Evolutionary conservation across 2,113 vertebrate genomes (phyloP).

Genomic region (Zootoca vivipara): DNA sequence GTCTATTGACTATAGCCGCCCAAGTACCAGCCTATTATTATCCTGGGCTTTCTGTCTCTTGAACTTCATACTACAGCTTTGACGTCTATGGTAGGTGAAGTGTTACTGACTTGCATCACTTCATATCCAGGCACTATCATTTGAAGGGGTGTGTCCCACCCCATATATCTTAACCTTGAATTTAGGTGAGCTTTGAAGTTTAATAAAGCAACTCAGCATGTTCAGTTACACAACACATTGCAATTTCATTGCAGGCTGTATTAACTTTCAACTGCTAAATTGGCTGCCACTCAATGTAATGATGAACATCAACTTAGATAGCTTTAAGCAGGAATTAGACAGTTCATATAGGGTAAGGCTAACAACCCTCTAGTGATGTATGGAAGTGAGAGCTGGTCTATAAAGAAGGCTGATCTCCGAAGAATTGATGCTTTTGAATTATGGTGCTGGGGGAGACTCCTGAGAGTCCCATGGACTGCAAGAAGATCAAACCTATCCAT

Average conservation of each 20-base stretch:
- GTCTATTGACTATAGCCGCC: neutral
- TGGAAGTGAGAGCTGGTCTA: too few species aligned
- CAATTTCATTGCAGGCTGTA: neutral
- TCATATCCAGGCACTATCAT: neutral
- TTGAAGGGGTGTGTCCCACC: neutral
- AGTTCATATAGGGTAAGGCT: neutral
- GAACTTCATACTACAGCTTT: neutral
- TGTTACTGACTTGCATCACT: neutral
- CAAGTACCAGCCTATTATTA: neutral
- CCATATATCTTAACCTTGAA: neutral
- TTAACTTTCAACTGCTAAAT: neutral
- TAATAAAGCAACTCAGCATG: neutral
- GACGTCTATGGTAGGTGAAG: neutral
- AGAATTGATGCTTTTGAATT: too few species aligned
- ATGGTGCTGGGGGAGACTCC: too few species aligned
- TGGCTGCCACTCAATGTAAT: too few species aligned
- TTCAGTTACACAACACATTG: neutral
- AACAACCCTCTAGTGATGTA: too few species aligned
- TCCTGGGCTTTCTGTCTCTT: neutral
- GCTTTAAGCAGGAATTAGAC: neutral
- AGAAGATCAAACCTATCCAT: too few species aligned
- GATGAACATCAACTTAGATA: neutral
- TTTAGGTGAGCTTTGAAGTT: constrained; percentile 14
- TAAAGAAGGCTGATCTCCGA: too few species aligned
- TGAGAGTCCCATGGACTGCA: too few species aligned